Conservation (phyloP, 2,113 vertebrate species). For the Thryonomys swinderianus region DNA sequence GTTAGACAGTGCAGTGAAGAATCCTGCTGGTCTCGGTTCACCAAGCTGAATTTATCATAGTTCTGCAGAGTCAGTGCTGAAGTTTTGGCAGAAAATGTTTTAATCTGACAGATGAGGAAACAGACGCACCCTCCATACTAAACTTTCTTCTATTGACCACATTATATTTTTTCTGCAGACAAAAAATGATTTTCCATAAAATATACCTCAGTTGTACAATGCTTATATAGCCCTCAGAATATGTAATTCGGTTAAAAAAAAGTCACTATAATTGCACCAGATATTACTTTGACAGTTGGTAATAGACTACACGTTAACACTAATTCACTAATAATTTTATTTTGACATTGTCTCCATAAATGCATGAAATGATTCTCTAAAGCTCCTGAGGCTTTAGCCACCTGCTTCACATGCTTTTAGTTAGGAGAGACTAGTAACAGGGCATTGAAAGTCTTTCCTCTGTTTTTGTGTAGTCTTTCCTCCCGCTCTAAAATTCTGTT, state of each 20-base stretch:
- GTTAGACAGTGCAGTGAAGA: not conserved
- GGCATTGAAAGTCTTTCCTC: not conserved
- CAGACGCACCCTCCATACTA: not conserved
- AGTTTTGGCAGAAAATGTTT: not conserved
- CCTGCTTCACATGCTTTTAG: not conserved
- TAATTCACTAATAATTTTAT: not conserved
- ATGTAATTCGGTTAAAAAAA: not conserved
- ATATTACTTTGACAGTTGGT: not conserved
- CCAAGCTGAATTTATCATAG: not conserved
- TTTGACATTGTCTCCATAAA: conserved; percentile 2
- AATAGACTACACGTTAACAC: not conserved
- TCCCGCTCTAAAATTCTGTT: not conserved
- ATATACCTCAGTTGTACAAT: not conserved
- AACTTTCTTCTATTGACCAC: not conserved
- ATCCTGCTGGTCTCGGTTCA: not conserved
- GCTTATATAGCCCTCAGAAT: conserved; percentile 78
- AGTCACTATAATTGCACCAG: not conserved
- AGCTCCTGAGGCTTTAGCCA: not conserved
- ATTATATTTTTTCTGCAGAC: not conserved
- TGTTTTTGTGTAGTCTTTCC: not conserved
- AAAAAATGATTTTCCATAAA: conserved; percentile 29
- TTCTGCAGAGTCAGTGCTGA: not conserved
- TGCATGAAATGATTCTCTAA: not conserved
- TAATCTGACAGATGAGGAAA: not conserved
- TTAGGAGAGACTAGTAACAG: not conserved